Base-by-base conservation (phyloP, 2,113 vertebrate genomes). In the Neoarius graeffei region DNA sequence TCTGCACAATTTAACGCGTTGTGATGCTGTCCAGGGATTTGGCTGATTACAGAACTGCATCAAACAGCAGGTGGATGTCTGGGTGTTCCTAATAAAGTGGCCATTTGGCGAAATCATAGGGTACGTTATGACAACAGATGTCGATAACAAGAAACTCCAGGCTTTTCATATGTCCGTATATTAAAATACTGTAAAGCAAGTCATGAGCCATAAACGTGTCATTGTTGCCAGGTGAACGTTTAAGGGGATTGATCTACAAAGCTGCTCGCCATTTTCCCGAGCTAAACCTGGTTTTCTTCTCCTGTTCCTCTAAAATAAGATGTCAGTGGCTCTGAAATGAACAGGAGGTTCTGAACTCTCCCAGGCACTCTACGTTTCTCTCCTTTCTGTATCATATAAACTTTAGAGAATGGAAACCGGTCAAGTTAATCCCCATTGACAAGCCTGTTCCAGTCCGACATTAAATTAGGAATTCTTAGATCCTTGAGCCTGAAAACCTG, bases 351-450 rank as follows among this genome's bases (percentile, higher is more conserved):
- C 52, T 80, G 17, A 80, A 57, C 60, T 15, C 66, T 83, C 23
- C 5, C 62, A 10, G 73, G 90, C 80, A 93, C 92, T 64, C 74
- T 87, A 20, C 25, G 85, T 81, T 88, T 66, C 76, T 50, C 81
- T 81, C 25, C 54, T 60, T 27, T 62, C 64, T 52, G 14, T 74
- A 59, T 59, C 10, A 57, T 52, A 80, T 74, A 57, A 83, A 87
- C 79, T 15, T 87, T 83, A 3, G 25, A 5, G 25, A 91, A 94
- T 92, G 91, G 87, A 83, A 85, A 56, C 80, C 71, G 27, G 88
- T 89, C 91, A 93, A 90, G 90, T 86, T 93, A 89, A 94, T 92
- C 93, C 76, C 91, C 90, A 87, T 48, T 93, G 93, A 94, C 93
- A 93, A 90, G 92, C 83, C 91, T 89, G 91, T 93, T 94, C 91